Conservation (phyloP, 2,888 invertebrate genomes). For the Xylocampa areola region DNA sequence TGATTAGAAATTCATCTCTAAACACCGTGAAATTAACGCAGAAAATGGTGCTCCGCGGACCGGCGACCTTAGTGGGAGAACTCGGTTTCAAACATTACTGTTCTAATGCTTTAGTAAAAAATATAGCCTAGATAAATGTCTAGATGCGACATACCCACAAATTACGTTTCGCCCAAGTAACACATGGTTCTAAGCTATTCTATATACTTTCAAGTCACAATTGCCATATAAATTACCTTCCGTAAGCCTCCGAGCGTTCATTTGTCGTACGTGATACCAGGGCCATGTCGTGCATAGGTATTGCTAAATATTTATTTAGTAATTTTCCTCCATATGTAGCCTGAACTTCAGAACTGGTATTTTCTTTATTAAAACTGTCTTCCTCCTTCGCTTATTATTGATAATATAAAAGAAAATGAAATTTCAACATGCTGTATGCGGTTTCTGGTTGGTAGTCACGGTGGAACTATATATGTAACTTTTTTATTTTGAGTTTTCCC, state of each 20-base stretch:
- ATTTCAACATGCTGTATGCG: not conserved
- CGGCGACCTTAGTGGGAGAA: not conserved
- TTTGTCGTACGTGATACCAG: conserved; percentile 50
- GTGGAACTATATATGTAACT: too few species aligned
- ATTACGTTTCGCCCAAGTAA: conserved; percentile 26
- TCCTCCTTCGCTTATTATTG: not conserved
- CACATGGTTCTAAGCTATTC: conserved; percentile 24
- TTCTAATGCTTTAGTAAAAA: conserved; percentile 1
- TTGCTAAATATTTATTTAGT: conserved; percentile 21
- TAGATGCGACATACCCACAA: conserved; percentile 10
- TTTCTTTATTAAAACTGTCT: conserved; percentile 16
- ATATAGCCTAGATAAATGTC: conserved; percentile 3
- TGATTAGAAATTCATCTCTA: conserved; percentile 17
- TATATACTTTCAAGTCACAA: conserved; percentile 48
- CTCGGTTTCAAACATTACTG: conserved; percentile 11
- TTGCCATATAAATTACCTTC: conserved; percentile 54
- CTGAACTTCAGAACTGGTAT: not conserved
- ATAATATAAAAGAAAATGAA: conserved; percentile 1
- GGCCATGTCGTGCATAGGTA: conserved; percentile 23
- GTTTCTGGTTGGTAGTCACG: too few species aligned
- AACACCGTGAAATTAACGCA: conserved; percentile 18
- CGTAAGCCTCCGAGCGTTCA: conserved; percentile 44
- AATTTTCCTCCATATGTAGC: conserved; percentile 6
- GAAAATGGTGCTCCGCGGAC: conserved; percentile 1
- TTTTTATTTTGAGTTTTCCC: not conserved